phyloP scores from a whole-genome alignment of 2,888 invertebrate species.

The Chrysina gloriosa region DNA sequence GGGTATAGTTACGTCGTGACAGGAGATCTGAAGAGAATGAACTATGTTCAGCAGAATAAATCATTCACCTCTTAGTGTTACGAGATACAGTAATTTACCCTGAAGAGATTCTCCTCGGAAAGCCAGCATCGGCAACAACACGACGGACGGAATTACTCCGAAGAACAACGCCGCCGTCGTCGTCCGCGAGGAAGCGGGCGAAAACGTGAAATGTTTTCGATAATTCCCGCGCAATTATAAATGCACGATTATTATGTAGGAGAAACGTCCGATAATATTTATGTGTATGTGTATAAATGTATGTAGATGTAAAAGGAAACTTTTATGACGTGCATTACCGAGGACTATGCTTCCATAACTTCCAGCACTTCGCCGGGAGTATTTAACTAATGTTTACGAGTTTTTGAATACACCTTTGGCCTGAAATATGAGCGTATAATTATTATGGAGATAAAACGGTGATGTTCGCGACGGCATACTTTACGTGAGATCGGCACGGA shows the following conservation, averaged over 20 bases:
- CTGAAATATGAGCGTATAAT: conserved; percentile 17
- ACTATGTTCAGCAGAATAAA: conserved; percentile 24
- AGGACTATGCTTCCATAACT: neutral
- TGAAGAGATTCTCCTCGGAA: conserved; percentile 32
- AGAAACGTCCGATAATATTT: neutral
- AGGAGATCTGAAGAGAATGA: conserved; percentile 27
- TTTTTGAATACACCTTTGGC: neutral
- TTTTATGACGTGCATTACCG: neutral
- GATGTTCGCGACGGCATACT: conserved; percentile 1
- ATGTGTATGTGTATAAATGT: neutral
- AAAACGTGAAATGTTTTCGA: conserved; percentile 31
- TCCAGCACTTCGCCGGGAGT: neutral
- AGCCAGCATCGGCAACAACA: neutral
- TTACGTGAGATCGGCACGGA: neutral
- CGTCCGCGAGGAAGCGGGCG: conserved; percentile 13
- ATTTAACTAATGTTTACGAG: conserved; percentile 25
- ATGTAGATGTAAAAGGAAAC: neutral
- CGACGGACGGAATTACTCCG: conserved; percentile 10
- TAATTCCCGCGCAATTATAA: conserved; percentile 10
- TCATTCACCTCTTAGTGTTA: conserved; percentile 35
- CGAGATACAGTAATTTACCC: conserved; percentile 34
- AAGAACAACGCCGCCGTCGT: neutral
- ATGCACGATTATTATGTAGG: neutral
- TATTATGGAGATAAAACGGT: conserved; percentile 13
- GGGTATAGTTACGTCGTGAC: conserved; percentile 27